Evolutionary conservation across 30 jellyfish, hydroid and myxozoan genomes (phyloP).

Genomic region (Cassiopea andromeda): DNA sequence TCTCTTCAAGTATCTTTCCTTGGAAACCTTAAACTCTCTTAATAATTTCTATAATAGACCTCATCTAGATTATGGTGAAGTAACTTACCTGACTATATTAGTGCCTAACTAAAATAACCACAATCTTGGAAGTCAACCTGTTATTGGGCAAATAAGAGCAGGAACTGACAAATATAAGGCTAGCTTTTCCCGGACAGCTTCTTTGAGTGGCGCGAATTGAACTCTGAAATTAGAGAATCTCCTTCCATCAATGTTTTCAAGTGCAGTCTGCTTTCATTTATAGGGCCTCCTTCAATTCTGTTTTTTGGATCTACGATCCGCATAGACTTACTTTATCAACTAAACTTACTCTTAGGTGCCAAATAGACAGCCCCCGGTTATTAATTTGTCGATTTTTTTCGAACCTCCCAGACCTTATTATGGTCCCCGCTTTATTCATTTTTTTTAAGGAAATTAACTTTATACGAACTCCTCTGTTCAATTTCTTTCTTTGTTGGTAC

Average conservation of each 20-base stretch:
- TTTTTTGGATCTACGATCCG: slow-evolving; percentile 20
- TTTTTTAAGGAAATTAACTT: no score
- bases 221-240: slow-evolving; percentile 17
- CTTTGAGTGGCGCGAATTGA: slow-evolving; percentile 3
- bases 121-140: slow-evolving; percentile 6
- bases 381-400: no score
- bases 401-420: no score
- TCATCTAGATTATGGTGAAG: slow-evolving; percentile 5
- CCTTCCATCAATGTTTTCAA: slow-evolving; percentile 23
- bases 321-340: slow-evolving; percentile 3
- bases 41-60: neutral
- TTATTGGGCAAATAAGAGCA: slow-evolving; percentile 16
- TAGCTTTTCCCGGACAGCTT: slow-evolving; percentile 22
- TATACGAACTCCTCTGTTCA: no score
- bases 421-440: no score
- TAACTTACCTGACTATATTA: neutral
- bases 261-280: slow-evolving; percentile 23
- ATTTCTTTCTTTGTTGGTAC: no score
- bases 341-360: neutral
- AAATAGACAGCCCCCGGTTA: no score
- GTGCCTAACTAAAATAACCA: neutral
- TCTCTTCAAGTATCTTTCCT: no score
- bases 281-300: slow-evolving; percentile 8
- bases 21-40: no score
- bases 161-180: neutral